A percentile compares a stretch with the other conserved stretches of the same genome.
These are phyloP conservation scores for Microtus obscurus DNA, from an alignment of 2,797 vertebrate genomes.

Conservation along the genomic window DNA sequence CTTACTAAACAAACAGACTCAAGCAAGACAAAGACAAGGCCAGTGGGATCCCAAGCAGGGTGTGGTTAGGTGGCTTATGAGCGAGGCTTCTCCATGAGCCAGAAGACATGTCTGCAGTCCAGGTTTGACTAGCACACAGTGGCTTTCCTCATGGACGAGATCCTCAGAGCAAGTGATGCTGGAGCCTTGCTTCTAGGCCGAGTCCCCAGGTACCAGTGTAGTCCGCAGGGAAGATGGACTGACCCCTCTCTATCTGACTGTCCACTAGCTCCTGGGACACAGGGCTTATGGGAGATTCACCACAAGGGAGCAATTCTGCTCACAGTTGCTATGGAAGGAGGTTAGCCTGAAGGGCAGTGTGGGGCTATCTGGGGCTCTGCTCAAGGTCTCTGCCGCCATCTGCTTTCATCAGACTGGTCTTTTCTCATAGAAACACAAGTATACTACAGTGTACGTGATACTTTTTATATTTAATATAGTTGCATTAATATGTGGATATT, in stretches of 20 bases:
- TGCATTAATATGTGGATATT: not conserved
- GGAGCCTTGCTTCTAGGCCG: not conserved
- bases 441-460: fast-evolving
- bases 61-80: not conserved
- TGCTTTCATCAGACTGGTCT: not conserved
- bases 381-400: not conserved
- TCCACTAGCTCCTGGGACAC: not conserved
- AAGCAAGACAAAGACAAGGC: not conserved
- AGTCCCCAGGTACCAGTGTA: not conserved
- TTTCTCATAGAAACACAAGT: not conserved
- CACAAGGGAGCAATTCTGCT: not conserved
- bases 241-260: fast-evolving
- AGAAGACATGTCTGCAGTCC: not conserved
- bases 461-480: not conserved
- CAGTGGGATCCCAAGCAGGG: not conserved
- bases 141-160: not conserved
- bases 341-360: not conserved
- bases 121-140: not conserved
- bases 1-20: not conserved
- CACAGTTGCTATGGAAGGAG: fast-evolving
- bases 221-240: not conserved
- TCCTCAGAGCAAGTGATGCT: fast-evolving
- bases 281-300: fast-evolving
- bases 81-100: fast-evolving
- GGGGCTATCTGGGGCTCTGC: not conserved